Conservation (phyloP, 2,797 vertebrate species). For the Myoxocephalus aenaeus region DNA sequence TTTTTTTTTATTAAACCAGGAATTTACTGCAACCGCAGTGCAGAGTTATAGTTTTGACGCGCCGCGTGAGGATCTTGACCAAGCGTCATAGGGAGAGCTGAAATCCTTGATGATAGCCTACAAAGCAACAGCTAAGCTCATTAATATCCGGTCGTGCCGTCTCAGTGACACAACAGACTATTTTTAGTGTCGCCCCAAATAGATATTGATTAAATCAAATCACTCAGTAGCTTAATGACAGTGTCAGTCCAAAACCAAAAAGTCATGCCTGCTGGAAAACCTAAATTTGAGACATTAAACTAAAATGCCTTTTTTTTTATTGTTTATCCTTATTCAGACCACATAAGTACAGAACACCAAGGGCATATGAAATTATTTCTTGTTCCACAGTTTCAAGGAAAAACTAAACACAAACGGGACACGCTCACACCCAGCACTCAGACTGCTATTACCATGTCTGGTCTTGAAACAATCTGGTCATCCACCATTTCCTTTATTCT, state of each 20-base stretch:
- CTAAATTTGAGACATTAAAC: no score
- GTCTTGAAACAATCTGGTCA: conserved; percentile 55
- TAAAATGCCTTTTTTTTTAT: not conserved
- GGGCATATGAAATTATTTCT: not conserved
- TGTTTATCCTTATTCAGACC: not conserved
- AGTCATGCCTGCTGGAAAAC: not conserved
- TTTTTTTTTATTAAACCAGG: no score
- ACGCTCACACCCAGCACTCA: conserved; percentile 1
- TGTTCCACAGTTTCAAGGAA: not conserved
- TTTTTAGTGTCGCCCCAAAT: not conserved
- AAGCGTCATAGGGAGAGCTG: no score
- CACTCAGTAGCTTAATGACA: not conserved
- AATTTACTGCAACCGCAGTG: no score
- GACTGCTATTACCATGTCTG: conserved; percentile 36
- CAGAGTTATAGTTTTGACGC: no score
- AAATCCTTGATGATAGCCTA: no score
- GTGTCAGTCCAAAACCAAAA: not conserved
- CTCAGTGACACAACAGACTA: not conserved
- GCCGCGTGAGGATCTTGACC: no score
- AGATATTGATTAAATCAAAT: not conserved
- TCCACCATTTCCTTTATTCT: conserved; percentile 53
- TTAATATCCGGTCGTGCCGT: no score
- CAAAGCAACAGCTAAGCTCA: no score
- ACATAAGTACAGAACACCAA: not conserved
- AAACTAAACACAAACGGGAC: not conserved